Base-by-base conservation (phyloP, 2,888 invertebrate genomes). In the Pristionchus arcanus region DNA sequence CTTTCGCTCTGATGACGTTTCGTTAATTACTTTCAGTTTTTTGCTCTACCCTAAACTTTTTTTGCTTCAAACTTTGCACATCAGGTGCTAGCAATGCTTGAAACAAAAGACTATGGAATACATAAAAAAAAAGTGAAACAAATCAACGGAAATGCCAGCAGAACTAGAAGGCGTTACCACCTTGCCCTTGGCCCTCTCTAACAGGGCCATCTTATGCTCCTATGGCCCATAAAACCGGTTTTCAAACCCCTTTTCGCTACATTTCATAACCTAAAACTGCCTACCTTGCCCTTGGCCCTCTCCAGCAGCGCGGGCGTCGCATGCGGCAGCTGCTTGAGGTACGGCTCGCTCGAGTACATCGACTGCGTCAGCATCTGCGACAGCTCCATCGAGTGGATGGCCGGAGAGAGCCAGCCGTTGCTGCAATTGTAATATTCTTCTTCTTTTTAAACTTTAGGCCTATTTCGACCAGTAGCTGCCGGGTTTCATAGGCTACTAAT, bases 281-380 rank as follows among this genome's bases (percentile, higher is more conserved):
- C 21, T 28, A 97, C 97, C 97, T 98, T 98, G 34, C 98, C 98
- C 0, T 97, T 97, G 95, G 98, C 98, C 13, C 98, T 96, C 95
- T 98, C 97, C 92, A 99, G 97, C 90, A 98, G 97, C 0, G 98
- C 98, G 0, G 96, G 95, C 5, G 97, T 97, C 95, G 99, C 99
- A 96, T 99, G 98, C 2, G 99, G 99, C 95, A 99, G 96, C 95
- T 99, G 99, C 91, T 98, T 97, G 91, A 99, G 96, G 95, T 98
- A 98, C 0, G 98, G 98, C 96, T 99, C 99, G 96, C 98, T 98
- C 94, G 97, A 98, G 98, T 83, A 89, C 68, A 99, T 98, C 19
- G 99, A 99, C 96, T 99, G 99, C 0, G 99, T 99, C 3, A 98
- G 97, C 99, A 99, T 99, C 96, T 99, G 99, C 0, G 99, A 98